Evolutionary conservation across 2,888 invertebrate species (phyloP).

Genomic region (Candidula unifasciata): DNA sequence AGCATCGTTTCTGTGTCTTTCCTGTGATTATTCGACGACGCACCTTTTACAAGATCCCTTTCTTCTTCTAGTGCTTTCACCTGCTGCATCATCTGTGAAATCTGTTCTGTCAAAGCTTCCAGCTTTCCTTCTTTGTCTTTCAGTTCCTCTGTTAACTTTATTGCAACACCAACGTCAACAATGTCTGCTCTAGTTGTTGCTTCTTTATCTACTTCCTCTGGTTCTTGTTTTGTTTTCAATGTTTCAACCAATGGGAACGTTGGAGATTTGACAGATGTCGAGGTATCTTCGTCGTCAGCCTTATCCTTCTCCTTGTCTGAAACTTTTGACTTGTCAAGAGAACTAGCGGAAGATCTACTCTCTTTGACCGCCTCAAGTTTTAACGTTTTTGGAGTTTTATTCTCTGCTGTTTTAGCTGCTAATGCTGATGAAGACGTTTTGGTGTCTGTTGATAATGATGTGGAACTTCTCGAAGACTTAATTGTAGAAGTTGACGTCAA

Average conservation of each 20-base stretch:
- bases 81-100: constrained; percentile 48
- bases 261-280: not conserved
- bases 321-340: constrained; percentile 34
- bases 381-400: constrained; percentile 7
- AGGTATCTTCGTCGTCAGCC: not conserved
- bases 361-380: constrained; percentile 30
- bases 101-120: constrained; percentile 44
- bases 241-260: not conserved
- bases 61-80: constrained; percentile 59
- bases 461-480: not conserved
- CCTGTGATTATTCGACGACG: constrained; percentile 28
- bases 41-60: constrained; percentile 59
- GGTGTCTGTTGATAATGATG: constrained; percentile 11
- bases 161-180: not conserved
- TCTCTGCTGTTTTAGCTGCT: not conserved
- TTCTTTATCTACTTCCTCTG: not conserved
- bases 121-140: constrained; percentile 35
- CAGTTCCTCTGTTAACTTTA: constrained; percentile 12
- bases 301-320: constrained; percentile 24
- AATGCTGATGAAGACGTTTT: not conserved
- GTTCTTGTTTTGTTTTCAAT: not conserved
- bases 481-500: too few relatives aligned
- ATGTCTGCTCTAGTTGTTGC: not conserved
- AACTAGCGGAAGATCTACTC: not conserved
- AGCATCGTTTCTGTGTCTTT: constrained; percentile 53